phyloP scores from a whole-genome alignment of 2,113 vertebrate species.

The Neogale vison region DNA sequence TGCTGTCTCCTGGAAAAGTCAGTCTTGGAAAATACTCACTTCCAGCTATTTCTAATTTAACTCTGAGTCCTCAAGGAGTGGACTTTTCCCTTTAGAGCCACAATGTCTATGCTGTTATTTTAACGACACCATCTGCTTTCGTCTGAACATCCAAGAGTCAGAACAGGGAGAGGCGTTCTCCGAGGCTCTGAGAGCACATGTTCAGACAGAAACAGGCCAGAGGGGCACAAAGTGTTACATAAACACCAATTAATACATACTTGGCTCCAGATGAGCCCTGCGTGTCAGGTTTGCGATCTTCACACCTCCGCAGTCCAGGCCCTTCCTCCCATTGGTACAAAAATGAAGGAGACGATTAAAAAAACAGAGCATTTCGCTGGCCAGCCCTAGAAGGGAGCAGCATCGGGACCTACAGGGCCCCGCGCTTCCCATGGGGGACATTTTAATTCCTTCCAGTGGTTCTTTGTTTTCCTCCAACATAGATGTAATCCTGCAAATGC shows the following conservation, averaged over 20 bases:
- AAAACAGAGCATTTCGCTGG: background rate
- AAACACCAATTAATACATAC: background rate
- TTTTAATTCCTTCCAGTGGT: background rate
- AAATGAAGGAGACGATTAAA: background rate
- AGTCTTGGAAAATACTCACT: background rate
- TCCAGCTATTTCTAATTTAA: background rate
- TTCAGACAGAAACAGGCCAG: background rate
- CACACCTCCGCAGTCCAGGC: background rate
- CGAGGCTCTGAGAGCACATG: background rate
- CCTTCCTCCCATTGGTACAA: background rate
- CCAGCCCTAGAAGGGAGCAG: background rate
- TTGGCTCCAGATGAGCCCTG: background rate
- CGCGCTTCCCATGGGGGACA: background rate
- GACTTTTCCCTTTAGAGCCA: background rate
- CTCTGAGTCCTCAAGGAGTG: background rate
- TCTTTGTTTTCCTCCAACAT: background rate
- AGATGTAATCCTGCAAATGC: background rate
- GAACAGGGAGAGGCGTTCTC: background rate
- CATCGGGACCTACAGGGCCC: fast-evolving
- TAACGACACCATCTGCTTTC: background rate
- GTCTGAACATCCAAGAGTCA: background rate
- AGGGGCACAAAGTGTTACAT: background rate
- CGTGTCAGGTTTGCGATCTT: background rate
- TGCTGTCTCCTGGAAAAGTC: background rate
- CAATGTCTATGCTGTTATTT: background rate